phyloP scores from a whole-genome alignment of 1,140 invertebrate species.

The Platorchestia sp. region DNA sequence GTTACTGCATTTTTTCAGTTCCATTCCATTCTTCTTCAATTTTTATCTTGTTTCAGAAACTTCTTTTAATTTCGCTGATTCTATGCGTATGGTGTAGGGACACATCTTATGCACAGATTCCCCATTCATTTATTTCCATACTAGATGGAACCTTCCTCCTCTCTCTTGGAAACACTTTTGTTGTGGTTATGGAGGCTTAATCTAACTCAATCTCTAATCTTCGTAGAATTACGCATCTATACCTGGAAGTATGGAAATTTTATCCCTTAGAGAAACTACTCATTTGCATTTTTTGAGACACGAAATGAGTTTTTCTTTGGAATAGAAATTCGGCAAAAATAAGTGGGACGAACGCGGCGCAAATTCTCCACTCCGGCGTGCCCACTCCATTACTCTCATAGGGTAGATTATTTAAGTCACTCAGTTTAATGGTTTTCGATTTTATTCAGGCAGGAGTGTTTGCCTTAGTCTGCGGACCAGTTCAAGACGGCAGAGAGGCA shows the following conservation, averaged over 20 bases:
- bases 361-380: constrained; percentile 2
- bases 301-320: neutral
- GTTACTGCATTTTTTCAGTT: too few relatives aligned
- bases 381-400: constrained; percentile 50
- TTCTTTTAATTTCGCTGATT: too few relatives aligned
- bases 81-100: too few relatives aligned
- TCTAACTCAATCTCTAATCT: neutral
- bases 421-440: constrained; percentile 53
- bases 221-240: neutral
- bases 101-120: too few relatives aligned
- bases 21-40: too few relatives aligned
- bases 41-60: too few relatives aligned
- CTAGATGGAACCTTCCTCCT: too few relatives aligned
- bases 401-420: constrained; percentile 47
- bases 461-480: constrained; percentile 28
- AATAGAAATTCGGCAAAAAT: neutral
- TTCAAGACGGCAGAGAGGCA: constrained; percentile 7
- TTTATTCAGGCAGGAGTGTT: constrained; percentile 51
- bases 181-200: too few relatives aligned
- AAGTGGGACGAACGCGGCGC: neutral
- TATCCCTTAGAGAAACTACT: neutral
- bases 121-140: too few relatives aligned
- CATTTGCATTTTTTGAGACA: constrained; percentile 1
- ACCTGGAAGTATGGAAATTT: neutral
- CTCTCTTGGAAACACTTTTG: too few relatives aligned